Percentiles rank a stretch among this genome's conserved stretches.
phyloP scores from a whole-genome alignment of 2,888 invertebrate genomes.

The Tromatobia lineatoria region DNA sequence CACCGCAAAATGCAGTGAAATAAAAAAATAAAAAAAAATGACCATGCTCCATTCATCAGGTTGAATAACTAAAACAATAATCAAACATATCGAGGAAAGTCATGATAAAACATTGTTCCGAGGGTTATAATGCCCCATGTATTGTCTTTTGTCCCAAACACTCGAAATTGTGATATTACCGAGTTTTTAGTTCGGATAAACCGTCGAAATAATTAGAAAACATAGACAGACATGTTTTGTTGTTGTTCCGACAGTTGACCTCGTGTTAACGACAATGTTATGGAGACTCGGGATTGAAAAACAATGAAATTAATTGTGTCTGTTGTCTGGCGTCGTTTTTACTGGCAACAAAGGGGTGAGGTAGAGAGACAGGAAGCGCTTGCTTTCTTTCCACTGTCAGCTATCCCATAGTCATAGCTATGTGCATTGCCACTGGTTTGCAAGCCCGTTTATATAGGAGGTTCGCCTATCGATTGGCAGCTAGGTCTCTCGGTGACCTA shows the following conservation, averaged over 20 bases:
- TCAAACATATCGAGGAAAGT: too few species aligned
- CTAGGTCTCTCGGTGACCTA: conserved; percentile 80
- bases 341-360: background rate
- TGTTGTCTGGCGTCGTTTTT: background rate
- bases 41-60: too few species aligned
- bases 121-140: too few species aligned
- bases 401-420: conserved; percentile 31
- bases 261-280: background rate
- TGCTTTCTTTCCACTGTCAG: conserved; percentile 26
- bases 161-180: too few species aligned
- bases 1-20: too few species aligned
- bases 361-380: conserved; percentile 24
- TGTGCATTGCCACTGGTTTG: conserved; percentile 34
- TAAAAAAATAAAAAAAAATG: too few species aligned
- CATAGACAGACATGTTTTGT: background rate
- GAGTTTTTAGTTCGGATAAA: too few species aligned
- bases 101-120: too few species aligned
- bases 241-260: background rate
- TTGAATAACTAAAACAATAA: too few species aligned
- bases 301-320: conserved; percentile 19
- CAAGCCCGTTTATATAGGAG: conserved; percentile 39
- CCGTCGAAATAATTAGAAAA: background rate
- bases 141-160: too few species aligned
- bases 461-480: conserved; percentile 81
- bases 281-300: conserved; percentile 30